Evolutionary conservation across 2,113 vertebrate species (phyloP).

Genomic region (Grallaria varia): DNA sequence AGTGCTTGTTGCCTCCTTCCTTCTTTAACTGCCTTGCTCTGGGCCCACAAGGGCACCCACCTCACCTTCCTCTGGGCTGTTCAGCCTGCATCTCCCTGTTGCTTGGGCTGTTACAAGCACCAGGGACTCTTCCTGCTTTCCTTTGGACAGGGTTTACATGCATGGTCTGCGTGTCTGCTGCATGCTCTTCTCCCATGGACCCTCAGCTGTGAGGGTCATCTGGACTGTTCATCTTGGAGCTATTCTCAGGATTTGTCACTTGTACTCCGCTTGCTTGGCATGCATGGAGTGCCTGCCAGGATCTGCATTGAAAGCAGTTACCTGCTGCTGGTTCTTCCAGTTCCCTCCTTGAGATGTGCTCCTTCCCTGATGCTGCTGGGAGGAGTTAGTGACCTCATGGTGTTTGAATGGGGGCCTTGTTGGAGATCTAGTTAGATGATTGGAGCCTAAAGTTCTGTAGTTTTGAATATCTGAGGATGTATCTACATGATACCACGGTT

Average conservation of each 20-base stretch:
- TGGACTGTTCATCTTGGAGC: neutral
- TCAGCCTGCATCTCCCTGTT: neutral
- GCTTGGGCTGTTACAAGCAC: neutral
- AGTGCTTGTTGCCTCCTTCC: neutral
- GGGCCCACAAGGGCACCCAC: neutral
- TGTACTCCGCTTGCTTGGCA: neutral
- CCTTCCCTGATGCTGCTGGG: neutral
- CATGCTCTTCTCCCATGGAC: neutral
- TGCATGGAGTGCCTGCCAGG: neutral
- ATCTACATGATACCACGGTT: neutral
- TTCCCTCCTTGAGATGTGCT: neutral
- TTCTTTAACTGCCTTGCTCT: neutral
- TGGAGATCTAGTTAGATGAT: neutral
- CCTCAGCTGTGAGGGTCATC: neutral
- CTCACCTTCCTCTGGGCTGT: neutral
- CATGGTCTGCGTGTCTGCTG: rapidly evolving
- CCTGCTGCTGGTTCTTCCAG: neutral
- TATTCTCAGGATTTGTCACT: neutral
- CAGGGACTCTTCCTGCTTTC: neutral
- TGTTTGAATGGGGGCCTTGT: neutral
- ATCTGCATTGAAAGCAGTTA: neutral
- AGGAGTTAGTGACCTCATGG: neutral
- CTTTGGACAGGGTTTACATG: neutral
- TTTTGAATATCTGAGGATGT: neutral
- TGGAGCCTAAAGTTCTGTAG: neutral